Percentiles rank a stretch among this genome's conserved stretches.
phyloP scores from a whole-genome alignment of 2,888 invertebrate genomes.

The Sialis fuliginosa region DNA sequence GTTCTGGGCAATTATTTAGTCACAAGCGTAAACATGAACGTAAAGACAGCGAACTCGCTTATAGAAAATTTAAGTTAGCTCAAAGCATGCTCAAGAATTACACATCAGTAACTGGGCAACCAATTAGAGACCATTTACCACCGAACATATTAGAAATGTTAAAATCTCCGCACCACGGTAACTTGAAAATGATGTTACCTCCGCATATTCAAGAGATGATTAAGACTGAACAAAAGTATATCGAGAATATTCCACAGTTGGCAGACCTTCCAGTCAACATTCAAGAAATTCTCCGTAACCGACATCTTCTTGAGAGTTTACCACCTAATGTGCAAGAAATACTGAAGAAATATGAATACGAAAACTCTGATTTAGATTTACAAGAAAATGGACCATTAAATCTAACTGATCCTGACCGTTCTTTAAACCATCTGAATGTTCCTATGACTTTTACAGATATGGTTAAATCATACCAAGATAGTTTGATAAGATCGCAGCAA shows the following conservation, averaged over 20 bases:
- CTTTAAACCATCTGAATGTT: neutral
- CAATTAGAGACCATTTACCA: conserved; percentile 26
- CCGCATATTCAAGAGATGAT: conserved; percentile 4
- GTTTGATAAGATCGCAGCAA: conserved; percentile 1
- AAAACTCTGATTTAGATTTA: neutral
- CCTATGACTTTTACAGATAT: neutral
- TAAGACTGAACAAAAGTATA: neutral
- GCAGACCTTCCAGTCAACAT: conserved; percentile 1
- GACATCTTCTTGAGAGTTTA: neutral
- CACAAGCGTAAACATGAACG: conserved; percentile 96
- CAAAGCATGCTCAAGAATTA: conserved; percentile 37
- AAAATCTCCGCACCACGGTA: neutral
- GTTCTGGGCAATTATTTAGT: conserved; percentile 89
- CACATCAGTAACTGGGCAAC: conserved; percentile 31
- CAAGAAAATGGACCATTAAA: conserved; percentile 1
- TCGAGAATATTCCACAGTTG: neutral
- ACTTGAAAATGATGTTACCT: neutral
- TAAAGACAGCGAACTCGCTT: conserved; percentile 77
- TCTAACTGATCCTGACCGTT: neutral
- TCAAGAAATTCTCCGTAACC: conserved; percentile 2
- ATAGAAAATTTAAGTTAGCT: conserved; percentile 52
- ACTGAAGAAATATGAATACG: neutral
- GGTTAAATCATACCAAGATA: conserved; percentile 3
- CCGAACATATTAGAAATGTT: conserved; percentile 1
- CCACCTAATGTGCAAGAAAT: neutral